Evolutionary conservation across 2,113 vertebrate genomes (phyloP).

Genomic region (Sylvia atricapilla): DNA sequence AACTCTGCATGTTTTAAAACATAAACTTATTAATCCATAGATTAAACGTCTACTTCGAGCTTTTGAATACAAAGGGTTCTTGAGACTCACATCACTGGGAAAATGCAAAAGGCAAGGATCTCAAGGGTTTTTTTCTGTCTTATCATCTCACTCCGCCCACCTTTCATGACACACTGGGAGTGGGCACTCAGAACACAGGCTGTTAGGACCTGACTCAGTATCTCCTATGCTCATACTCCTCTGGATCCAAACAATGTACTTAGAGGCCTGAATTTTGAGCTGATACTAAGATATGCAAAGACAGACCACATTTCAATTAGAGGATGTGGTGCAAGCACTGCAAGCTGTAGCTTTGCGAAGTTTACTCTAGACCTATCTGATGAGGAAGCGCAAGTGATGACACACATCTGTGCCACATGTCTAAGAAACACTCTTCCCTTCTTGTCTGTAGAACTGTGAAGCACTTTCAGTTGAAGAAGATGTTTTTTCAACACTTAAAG

Average conservation of each 20-base stretch:
- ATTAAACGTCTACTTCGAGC: background rate
- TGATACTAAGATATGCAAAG: background rate
- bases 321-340: background rate
- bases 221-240: background rate
- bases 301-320: background rate
- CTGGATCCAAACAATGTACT: background rate
- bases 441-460: background rate
- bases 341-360: background rate
- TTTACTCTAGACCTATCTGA: background rate
- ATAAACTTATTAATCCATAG: background rate
- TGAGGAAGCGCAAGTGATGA: background rate
- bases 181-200: background rate
- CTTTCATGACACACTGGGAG: fast-evolving
- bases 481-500: background rate
- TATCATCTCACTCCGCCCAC: background rate
- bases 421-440: background rate
- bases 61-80: background rate
- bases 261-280: background rate
- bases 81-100: background rate
- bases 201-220: background rate
- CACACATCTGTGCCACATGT: background rate
- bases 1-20: background rate
- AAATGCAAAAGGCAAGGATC: background rate
- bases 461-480: background rate
- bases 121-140: background rate